A percentile compares a stretch with the other conserved stretches of the same genome.
phyloP scores from a whole-genome alignment of 2,113 vertebrate species.

The Xyrauchen texanus region DNA sequence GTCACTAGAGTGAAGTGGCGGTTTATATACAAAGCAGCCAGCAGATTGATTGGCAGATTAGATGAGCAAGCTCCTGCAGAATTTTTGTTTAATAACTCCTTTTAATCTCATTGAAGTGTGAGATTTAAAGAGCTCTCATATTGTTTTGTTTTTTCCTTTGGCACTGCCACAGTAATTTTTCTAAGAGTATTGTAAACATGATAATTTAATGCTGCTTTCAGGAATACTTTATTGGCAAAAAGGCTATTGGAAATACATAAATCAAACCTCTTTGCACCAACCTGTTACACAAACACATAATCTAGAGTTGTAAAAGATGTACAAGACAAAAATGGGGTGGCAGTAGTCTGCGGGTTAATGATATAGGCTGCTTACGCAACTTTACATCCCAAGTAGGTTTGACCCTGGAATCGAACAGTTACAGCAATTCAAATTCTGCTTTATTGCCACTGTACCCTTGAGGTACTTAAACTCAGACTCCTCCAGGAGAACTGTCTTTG shows the following conservation, averaged over 20 bases:
- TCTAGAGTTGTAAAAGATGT: constrained; percentile 6
- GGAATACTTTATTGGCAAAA: constrained; percentile 39
- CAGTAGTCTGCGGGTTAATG: constrained; percentile 8
- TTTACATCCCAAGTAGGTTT: neutral
- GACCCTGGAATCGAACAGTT: constrained; percentile 9
- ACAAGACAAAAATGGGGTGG: neutral
- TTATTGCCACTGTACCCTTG: constrained; percentile 5
- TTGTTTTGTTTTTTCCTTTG: no score
- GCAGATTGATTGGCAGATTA: no score
- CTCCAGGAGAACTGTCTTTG: neutral
- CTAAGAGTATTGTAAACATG: no score
- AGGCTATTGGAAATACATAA: constrained; percentile 5
- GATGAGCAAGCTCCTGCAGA: no score
- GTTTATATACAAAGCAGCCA: no score
- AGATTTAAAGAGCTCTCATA: no score
- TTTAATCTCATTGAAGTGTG: no score
- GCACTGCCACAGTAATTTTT: no score
- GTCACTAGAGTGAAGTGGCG: no score
- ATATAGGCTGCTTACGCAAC: neutral
- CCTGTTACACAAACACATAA: constrained; percentile 2
- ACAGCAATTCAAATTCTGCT: neutral
- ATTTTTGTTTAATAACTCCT: no score
- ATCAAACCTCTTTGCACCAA: constrained; percentile 18
- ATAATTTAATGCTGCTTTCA: constrained; percentile 21
- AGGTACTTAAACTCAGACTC: neutral